Percentiles rank a stretch among this genome's conserved stretches.
Evolutionary conservation across 2,797 vertebrate species (phyloP).

Genomic region (Phrynocephalus forsythii): DNA sequence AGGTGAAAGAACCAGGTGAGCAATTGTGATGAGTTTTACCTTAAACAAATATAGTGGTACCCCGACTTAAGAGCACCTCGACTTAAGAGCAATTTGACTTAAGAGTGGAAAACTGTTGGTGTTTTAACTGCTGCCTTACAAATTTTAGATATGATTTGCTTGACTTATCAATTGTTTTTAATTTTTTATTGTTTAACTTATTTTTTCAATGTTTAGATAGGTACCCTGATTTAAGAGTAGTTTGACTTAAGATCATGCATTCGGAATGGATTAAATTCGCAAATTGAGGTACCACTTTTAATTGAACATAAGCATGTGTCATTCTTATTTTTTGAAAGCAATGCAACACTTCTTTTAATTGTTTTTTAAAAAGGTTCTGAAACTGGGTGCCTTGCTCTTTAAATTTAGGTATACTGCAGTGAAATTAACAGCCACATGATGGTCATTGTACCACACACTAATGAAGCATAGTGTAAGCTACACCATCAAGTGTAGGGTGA

Average conservation of each 20-base stretch:
- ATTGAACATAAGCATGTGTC: background rate
- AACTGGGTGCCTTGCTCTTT: background rate
- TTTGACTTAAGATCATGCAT: too few species aligned
- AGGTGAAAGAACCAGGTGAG: background rate
- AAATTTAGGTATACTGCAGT: background rate
- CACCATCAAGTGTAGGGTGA: too few species aligned
- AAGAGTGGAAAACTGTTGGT: too few species aligned
- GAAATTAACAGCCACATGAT: background rate
- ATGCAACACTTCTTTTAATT: background rate
- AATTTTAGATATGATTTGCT: too few species aligned
- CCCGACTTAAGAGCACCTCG: too few species aligned
- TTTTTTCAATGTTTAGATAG: too few species aligned
- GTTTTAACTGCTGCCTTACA: too few species aligned
- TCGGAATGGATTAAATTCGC: too few species aligned
- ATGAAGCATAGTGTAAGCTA: background rate
- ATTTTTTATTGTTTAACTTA: too few species aligned
- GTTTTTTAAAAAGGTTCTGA: background rate
- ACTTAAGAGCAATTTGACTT: too few species aligned
- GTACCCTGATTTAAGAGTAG: too few species aligned
- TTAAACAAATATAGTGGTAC: conserved; percentile 21
- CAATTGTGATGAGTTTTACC: conserved; percentile 21
- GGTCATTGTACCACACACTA: background rate
- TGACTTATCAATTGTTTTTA: too few species aligned
- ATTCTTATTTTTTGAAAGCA: background rate
- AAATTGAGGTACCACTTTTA: background rate